phyloP scores from a whole-genome alignment of 2,797 vertebrate species.

The Acipenser ruthenus region DNA sequence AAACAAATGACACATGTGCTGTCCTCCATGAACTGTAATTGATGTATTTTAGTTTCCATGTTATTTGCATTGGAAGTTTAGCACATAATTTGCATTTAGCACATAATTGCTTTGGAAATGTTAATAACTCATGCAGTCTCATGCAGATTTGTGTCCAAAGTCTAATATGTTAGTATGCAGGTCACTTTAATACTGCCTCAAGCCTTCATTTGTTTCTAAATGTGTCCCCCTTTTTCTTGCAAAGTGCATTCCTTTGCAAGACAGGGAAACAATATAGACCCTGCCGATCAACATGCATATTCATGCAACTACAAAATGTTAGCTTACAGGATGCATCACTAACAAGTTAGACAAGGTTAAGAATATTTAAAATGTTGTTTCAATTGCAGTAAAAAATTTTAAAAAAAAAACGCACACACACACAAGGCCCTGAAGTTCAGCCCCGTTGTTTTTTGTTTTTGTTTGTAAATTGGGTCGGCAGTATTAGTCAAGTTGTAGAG shows the following conservation, averaged over 20 bases:
- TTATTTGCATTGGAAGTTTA: no score
- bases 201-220: slow-evolving; percentile 12
- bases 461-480: slow-evolving; percentile 30
- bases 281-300: slow-evolving; percentile 11
- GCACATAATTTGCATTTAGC: not conserved
- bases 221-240: slow-evolving; percentile 10
- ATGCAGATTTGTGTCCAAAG: slow-evolving; percentile 20
- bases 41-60: no score
- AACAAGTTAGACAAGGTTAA: not conserved
- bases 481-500: slow-evolving; percentile 33
- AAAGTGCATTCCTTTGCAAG: slow-evolving; percentile 5
- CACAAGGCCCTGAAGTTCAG: slow-evolving; percentile 4
- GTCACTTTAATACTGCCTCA: slow-evolving; percentile 14
- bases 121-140: slow-evolving; percentile 6
- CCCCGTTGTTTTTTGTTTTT: slow-evolving; percentile 19
- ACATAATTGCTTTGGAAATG: slow-evolving; percentile 22
- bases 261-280: slow-evolving; percentile 15
- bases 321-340: not conserved
- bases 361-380: no score
- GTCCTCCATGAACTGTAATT: no score
- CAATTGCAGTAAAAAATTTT: no score
- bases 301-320: not conserved
- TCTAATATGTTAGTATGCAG: slow-evolving; percentile 26
- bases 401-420: no score
- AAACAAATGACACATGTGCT: no score